Evolutionary conservation across 1,140 invertebrate genomes (phyloP).

Genomic region (Zeugodacus cucurbitae): DNA sequence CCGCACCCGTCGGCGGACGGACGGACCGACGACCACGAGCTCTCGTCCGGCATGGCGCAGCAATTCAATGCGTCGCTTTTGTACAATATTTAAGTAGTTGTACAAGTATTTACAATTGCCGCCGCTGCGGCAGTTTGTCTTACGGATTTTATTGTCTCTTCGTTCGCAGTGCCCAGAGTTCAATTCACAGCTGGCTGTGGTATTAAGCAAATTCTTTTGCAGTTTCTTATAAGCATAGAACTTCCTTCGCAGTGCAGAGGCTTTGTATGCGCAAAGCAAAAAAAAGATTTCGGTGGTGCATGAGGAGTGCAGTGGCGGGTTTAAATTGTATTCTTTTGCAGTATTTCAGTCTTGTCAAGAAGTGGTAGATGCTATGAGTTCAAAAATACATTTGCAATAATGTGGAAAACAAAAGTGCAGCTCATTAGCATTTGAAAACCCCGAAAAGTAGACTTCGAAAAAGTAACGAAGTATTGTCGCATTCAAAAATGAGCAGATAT

Average conservation of each 20-base stretch:
- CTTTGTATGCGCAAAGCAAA: not conserved
- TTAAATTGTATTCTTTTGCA: too few species aligned
- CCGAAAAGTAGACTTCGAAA: too few species aligned
- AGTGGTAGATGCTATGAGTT: too few species aligned
- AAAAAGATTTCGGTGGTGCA: not conserved
- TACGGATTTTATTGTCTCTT: not conserved
- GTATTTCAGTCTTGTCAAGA: too few species aligned
- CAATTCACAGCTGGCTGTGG: not conserved
- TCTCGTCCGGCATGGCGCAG: not conserved
- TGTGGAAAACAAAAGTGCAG: too few species aligned
- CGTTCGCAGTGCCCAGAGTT: not conserved
- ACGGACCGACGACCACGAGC: too few species aligned
- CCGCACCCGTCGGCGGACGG: not conserved
- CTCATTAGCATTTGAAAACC: too few species aligned
- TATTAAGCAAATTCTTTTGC: not conserved
- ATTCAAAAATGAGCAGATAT: too few species aligned
- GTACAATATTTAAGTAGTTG: not conserved
- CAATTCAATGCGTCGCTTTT: not conserved
- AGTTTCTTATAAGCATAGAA: not conserved
- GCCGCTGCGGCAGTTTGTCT: not conserved
- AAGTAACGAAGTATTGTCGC: too few species aligned
- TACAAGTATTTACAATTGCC: not conserved
- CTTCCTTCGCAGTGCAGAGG: not conserved
- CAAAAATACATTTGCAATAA: too few species aligned
- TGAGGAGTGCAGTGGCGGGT: too few species aligned